phyloP scores from a whole-genome alignment of 1,140 invertebrate species.

The Andrena cerasifolii region DNA sequence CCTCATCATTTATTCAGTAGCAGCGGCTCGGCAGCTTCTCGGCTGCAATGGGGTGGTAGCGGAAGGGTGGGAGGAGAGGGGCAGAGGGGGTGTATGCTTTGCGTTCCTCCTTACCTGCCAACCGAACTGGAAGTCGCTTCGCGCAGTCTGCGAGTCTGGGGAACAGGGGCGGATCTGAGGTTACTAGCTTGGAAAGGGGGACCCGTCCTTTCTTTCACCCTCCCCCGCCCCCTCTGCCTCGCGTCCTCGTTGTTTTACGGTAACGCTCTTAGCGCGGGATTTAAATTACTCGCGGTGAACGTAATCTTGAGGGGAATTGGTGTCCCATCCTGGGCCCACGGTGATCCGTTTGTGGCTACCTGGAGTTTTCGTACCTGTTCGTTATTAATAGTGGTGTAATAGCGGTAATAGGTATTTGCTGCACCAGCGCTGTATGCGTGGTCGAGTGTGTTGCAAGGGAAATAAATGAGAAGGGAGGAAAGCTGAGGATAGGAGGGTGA shows the following conservation, averaged over 20 bases:
- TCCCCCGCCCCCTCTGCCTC: background rate
- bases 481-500: too few relatives aligned
- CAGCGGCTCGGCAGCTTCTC: conserved; percentile 73
- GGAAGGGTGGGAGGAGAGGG: too few relatives aligned
- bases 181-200: background rate
- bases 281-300: conserved; percentile 31
- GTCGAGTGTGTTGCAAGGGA: too few relatives aligned
- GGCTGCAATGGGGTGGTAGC: too few relatives aligned
- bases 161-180: conserved; percentile 23
- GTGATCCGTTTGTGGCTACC: background rate
- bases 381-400: background rate
- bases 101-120: conserved; percentile 66
- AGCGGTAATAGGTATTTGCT: background rate
- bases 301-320: conserved; percentile 32
- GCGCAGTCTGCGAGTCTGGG: conserved; percentile 11
- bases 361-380: background rate
- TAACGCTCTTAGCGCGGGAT: conserved; percentile 37
- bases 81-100: conserved; percentile 72
- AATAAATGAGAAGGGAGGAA: too few relatives aligned
- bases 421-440: too few relatives aligned
- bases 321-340: background rate
- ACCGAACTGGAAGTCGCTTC: conserved; percentile 25
- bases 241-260: conserved; percentile 24
- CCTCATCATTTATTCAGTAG: conserved; percentile 81
- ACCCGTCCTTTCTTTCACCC: conserved; percentile 6